phyloP scores from a whole-genome alignment of 2,113 vertebrate genomes.

The Nanger granti region DNA sequence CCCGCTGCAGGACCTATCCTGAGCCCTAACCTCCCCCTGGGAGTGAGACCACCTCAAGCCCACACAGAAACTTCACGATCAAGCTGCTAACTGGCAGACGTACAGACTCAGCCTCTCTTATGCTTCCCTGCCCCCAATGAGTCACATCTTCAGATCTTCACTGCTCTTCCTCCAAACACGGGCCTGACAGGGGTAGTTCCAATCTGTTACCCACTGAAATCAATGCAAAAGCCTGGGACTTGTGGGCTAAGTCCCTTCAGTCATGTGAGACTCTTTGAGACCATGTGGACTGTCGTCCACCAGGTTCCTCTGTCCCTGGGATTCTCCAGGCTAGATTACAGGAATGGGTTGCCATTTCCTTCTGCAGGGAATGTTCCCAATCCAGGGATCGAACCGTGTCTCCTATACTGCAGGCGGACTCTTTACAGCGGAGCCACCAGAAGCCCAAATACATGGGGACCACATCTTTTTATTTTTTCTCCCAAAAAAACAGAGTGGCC shows the following conservation, averaged over 20 bases:
- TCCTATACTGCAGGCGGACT: not conserved
- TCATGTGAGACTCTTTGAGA: fast-evolving
- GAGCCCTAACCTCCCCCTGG: not conserved
- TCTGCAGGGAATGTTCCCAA: not conserved
- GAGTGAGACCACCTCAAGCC: not conserved
- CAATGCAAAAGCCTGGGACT: fast-evolving
- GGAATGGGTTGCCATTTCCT: not conserved
- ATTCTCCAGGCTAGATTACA: not conserved
- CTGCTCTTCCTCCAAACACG: not conserved
- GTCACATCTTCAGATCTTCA: not conserved
- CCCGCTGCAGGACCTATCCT: not conserved
- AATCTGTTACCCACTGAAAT: not conserved
- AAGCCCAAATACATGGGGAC: not conserved
- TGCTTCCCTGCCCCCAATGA: not conserved
- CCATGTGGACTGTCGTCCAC: not conserved
- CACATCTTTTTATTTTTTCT: not conserved
- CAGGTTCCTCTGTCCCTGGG: not conserved
- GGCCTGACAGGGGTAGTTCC: not conserved
- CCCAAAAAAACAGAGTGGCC: not conserved
- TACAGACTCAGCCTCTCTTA: not conserved
- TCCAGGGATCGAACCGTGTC: not conserved
- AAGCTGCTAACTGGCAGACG: not conserved
- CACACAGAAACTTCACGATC: not conserved
- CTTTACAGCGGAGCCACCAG: not conserved
- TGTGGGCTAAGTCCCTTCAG: not conserved